These are phyloP conservation scores for Nephrocerus scutellatus DNA, from an alignment of 2,888 invertebrate species.

Conservation along the genomic window DNA sequence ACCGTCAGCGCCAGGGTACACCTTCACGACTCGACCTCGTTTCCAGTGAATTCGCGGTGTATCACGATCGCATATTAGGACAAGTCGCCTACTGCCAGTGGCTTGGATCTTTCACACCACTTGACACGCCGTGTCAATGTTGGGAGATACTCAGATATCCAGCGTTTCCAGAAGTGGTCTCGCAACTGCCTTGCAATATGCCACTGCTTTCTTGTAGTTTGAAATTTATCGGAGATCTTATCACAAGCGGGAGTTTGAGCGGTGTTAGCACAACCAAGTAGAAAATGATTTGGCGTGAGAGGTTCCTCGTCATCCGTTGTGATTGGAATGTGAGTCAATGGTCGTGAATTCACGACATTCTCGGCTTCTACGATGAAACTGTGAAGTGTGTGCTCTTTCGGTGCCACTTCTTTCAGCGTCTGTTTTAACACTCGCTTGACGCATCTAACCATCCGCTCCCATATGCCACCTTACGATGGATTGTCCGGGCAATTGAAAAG, in stretches of 20 bases:
- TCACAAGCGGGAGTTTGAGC: neutral
- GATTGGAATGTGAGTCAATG: constrained; percentile 11
- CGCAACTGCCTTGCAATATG: constrained; percentile 8
- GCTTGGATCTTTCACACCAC: constrained; percentile 4
- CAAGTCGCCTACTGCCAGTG: constrained; percentile 8
- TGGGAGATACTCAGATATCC: constrained; percentile 12
- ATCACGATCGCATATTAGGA: constrained; percentile 18
- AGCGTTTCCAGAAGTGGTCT: constrained; percentile 15
- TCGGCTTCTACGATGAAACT: constrained; percentile 11
- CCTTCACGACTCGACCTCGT: constrained; percentile 19
- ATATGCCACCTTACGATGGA: constrained; percentile 11
- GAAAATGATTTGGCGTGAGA: constrained; percentile 9
- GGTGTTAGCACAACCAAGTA: constrained; percentile 3
- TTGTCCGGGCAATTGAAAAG: constrained; percentile 8
- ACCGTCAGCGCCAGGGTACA: constrained; percentile 21
- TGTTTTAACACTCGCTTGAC: constrained; percentile 6
- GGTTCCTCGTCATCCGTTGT: constrained; percentile 9
- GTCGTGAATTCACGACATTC: constrained; percentile 9
- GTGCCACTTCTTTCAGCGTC: constrained; percentile 5
- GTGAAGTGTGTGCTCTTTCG: constrained; percentile 5
- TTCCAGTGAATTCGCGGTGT: constrained; percentile 20
- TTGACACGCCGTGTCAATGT: constrained; percentile 10
- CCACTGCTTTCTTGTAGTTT: constrained; percentile 10
- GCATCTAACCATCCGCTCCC: constrained; percentile 11
- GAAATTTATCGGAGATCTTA: neutral